Evolutionary conservation across 2,797 vertebrate genomes (phyloP).

Genomic region (Spinus pinus): DNA sequence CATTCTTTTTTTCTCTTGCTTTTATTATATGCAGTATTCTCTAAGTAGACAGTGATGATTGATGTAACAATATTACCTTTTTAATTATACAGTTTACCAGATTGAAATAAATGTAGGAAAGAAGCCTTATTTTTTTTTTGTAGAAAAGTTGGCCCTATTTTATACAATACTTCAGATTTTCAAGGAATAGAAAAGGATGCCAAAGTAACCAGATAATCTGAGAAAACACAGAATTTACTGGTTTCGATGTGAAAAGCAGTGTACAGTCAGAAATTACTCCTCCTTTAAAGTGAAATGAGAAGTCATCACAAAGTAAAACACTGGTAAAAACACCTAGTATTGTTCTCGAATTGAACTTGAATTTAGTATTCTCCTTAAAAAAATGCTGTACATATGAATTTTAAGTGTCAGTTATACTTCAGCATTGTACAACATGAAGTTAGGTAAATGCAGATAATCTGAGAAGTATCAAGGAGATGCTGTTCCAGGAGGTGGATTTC

Average conservation of each 20-base stretch:
- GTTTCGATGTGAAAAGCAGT: background rate
- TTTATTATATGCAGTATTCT: background rate
- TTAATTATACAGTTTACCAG: background rate
- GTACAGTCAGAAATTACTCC: background rate
- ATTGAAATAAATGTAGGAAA: background rate
- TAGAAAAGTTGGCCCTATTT: background rate
- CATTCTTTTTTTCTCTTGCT: background rate
- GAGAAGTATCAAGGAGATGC: background rate
- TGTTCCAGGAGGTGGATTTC: background rate
- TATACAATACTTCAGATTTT: background rate
- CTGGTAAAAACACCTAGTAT: fast-evolving
- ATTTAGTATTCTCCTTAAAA: background rate
- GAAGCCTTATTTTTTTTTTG: background rate
- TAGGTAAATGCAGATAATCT: background rate
- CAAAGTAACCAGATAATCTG: background rate
- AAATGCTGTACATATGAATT: background rate
- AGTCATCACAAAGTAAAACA: background rate
- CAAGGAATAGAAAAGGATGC: background rate
- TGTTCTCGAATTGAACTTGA: background rate
- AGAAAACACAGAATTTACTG: background rate
- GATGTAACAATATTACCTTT: background rate
- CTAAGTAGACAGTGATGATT: background rate
- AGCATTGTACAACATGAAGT: background rate
- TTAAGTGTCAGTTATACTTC: background rate
- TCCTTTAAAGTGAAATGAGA: background rate